Evolutionary conservation across 2,888 invertebrate species (phyloP).

Genomic region (Malthinus seriepunctatus): DNA sequence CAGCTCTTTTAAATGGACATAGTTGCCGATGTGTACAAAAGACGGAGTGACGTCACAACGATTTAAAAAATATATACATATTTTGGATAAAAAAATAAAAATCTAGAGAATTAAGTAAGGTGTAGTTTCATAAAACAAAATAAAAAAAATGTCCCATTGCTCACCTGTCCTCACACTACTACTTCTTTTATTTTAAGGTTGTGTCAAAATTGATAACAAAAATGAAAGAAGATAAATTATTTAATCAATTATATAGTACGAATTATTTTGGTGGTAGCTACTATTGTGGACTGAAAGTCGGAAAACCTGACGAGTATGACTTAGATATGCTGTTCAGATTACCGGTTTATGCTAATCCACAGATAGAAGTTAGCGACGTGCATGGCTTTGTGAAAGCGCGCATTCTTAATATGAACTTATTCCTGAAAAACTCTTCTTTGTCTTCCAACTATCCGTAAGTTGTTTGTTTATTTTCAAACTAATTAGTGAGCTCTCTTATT

Average conservation of each 20-base stretch:
- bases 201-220: conserved; percentile 36
- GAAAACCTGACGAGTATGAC: conserved; percentile 64
- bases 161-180: too few species aligned
- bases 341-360: conserved; percentile 54
- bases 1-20: too few species aligned
- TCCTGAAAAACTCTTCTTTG: neutral
- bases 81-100: too few species aligned
- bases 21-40: too few species aligned
- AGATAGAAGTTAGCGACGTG: conserved; percentile 35
- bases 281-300: conserved; percentile 63
- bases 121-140: too few species aligned
- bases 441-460: neutral
- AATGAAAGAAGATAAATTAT: conserved; percentile 46
- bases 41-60: too few species aligned
- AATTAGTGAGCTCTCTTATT: too few species aligned
- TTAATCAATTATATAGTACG: conserved; percentile 41
- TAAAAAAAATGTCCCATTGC: too few species aligned
- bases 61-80: too few species aligned
- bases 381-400: conserved; percentile 58
- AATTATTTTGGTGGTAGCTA: conserved; percentile 62
- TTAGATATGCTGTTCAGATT: conserved; percentile 62
- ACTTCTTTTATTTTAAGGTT: conserved; percentile 36
- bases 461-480: too few species aligned
- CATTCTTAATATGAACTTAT: conserved; percentile 36
- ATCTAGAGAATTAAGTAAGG: too few species aligned